These are phyloP conservation scores for Vesta saturnalis DNA, from an alignment of 2,888 invertebrate genomes.

Conservation along the genomic window DNA sequence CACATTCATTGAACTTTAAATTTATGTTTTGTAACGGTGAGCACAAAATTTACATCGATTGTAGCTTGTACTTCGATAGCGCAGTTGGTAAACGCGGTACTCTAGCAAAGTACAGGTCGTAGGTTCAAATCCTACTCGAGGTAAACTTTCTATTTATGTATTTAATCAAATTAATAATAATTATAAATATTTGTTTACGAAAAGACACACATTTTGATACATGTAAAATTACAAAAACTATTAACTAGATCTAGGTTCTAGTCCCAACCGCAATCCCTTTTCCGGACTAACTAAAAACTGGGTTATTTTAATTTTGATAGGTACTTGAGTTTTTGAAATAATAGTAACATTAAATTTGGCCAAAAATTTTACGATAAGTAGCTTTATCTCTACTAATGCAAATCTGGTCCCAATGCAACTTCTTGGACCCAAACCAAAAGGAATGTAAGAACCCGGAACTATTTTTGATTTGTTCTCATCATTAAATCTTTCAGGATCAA, in stretches of 20 bases:
- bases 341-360: constrained; percentile 48
- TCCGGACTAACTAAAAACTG: constrained; percentile 44
- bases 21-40: too few relatives aligned
- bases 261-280: constrained; percentile 50
- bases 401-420: constrained; percentile 68
- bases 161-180: too few relatives aligned
- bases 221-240: too few relatives aligned
- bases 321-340: constrained; percentile 48
- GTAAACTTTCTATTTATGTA: too few relatives aligned
- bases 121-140: too few relatives aligned
- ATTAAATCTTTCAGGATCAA: constrained; percentile 59
- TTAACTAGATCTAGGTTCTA: constrained; percentile 42
- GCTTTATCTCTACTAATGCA: constrained; percentile 40
- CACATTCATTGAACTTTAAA: too few relatives aligned
- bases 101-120: too few relatives aligned
- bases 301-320: constrained; percentile 43
- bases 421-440: constrained; percentile 66
- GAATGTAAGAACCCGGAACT: constrained; percentile 56
- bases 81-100: too few relatives aligned
- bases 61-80: too few relatives aligned
- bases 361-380: constrained; percentile 48
- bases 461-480: constrained; percentile 67
- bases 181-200: too few relatives aligned
- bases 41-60: too few relatives aligned
- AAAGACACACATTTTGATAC: too few relatives aligned